Evolutionary conservation across 1,140 invertebrate genomes (phyloP), one percentile per base, ranked within the genome.

Genomic region (Hylyphantes graminicola): DNA sequence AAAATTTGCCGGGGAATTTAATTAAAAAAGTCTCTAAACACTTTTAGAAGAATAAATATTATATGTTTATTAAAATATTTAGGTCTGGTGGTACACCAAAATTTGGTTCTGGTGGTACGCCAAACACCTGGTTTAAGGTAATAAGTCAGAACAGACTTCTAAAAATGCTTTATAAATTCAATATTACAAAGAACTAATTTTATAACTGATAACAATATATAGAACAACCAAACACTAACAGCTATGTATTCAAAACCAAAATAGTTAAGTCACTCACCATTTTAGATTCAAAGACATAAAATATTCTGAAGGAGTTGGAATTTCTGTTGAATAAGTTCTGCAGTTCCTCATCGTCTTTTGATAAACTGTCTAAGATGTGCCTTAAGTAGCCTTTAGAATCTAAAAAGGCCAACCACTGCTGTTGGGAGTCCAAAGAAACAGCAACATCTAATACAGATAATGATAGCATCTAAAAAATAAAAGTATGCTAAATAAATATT

Each of bases 211-310:
- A 35, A 35, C 35, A 35, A 35, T 35, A 35, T 35, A 35, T 35
- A 35, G 5, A 35, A 35, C 35, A 35, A 35, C 35, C 17, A 61
- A 6, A 61, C 57, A 61, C 19, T n/a, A 65, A 15, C 21, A 15
- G 21, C 19, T 21, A 65, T 17, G 9, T n/a, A 65, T 21, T 19
- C 19, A 17, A 11, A 65, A 21, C 51, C 8, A 67, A 51, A 50
- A 12, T 10, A 50, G 7, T 50, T 35, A 48, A 51, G 11, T 48
- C 2, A 80, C 59, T 65, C 65, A 83, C 80, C 93, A 97, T 94
- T 89, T 96, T 95, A 0, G 95, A 94, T 89, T 96, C 94, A 90
- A 96, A 97, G 0, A 97, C 92, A 90, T 96, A 97, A 0, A 97
- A 89, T 1, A 93, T 92, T 80, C 94, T 92, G 48, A 97, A 90